Evolutionary conservation across 2,888 invertebrate genomes (phyloP).

Genomic region (Calameuta idolon): DNA sequence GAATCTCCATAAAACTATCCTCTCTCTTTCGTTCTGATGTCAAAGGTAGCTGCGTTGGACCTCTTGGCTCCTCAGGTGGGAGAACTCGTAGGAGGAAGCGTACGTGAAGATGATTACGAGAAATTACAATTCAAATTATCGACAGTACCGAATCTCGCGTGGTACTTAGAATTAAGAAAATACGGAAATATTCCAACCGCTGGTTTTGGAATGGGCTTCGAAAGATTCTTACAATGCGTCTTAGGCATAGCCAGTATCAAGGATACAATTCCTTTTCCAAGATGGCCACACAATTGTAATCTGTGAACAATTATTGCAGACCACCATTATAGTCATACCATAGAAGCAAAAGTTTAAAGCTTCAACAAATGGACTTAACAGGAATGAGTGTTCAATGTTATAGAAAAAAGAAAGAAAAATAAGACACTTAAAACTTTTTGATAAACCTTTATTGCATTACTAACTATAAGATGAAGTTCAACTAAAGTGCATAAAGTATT

Average conservation of each 20-base stretch:
- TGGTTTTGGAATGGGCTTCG: constrained; percentile 97
- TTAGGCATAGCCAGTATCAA: constrained; percentile 89
- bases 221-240: constrained; percentile 87
- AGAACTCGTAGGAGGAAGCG: constrained; percentile 94
- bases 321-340: constrained; percentile 38
- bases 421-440: constrained; percentile 24
- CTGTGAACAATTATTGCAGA: constrained; percentile 51
- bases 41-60: constrained; percentile 85
- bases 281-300: constrained; percentile 89
- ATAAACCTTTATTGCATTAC: constrained; percentile 46
- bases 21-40: constrained; percentile 31
- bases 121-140: constrained; percentile 75
- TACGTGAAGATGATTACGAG: constrained; percentile 85
- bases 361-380: neutral
- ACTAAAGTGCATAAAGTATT: constrained; percentile 42
- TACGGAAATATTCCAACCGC: constrained; percentile 92
- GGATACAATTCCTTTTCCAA: constrained; percentile 94
- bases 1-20: constrained; percentile 5
- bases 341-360: constrained; percentile 1
- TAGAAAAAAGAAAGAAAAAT: neutral
- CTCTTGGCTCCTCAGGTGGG: constrained; percentile 90
- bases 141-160: constrained; percentile 72
- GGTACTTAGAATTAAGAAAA: constrained; percentile 92
- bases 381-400: neutral
- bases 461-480: constrained; percentile 37